Evolutionary conservation across 1,140 invertebrate genomes (phyloP), one percentile per base, ranked within the genome.

Genomic region (Dinothrombium tinctorium): DNA sequence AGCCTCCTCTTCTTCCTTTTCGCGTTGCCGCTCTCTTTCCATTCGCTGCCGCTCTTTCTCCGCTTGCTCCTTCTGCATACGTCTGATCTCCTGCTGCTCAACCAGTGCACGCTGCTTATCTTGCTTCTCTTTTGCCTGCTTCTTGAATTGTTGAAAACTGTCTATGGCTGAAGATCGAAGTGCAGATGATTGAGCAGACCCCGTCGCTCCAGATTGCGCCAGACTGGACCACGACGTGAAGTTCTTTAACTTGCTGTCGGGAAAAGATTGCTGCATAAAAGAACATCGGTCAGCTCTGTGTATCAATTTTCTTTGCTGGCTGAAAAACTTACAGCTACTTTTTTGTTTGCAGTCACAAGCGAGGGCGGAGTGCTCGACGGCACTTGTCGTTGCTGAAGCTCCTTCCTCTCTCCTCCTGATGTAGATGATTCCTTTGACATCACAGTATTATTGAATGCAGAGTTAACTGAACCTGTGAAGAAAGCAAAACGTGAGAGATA

Each of bases 101-200:
- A 73, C 60, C 3, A 86, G 58, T 40, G 76, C 72, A 54, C 78
- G 70, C 65, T 86, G 77, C 57, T 71, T 47, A 60, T 90, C 81
- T 43, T 75, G 73, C 56, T 92, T 89, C 59, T 92, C 83, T 59
- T 83, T 82, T 7, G 86, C 86, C 64, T 89, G 76, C 55, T 87
- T 89, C 55, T 82, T 82, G 57, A 92, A 95, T 47, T 74, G 73
- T 61, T 80, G 66, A 51, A 74, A 77, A 46, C 67, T 65, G 49
- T 81, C 40, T 9, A 35, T n/a, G 20, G 33, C 33, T n/a, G 23
- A 22, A 5, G 5, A 24, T 38, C 26, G 24, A n/a, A 14, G 4
- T 14, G 12, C n/a, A 6, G 37, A 25, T 21, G 33, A 36, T 21
- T 19, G 33, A n/a, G 23, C 37, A 8, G 12, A 5, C 17, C 12